Evolutionary conservation across 2,797 vertebrate species (phyloP).

Genomic region (Chelmon rostratus): DNA sequence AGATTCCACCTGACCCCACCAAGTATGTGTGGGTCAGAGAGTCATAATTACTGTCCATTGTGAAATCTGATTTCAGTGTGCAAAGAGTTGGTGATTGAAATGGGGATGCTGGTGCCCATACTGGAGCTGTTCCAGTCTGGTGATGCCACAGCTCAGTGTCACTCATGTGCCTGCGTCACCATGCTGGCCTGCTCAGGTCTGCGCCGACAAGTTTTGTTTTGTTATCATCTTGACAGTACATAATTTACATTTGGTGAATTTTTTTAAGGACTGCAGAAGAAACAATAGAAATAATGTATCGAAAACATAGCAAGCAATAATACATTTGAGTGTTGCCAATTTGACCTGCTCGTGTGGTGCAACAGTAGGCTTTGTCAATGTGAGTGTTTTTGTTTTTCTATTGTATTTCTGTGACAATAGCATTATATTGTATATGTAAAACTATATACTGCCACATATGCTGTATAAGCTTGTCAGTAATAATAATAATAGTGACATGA

Average conservation of each 20-base stretch:
- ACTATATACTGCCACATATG: not conserved
- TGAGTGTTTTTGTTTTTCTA: not conserved
- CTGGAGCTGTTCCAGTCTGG: constrained; percentile 88
- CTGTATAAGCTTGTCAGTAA: not conserved
- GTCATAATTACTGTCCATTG: not conserved
- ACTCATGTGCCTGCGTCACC: constrained; percentile 87
- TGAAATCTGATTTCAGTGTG: constrained; percentile 72
- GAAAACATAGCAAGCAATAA: not conserved
- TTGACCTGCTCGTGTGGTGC: not conserved
- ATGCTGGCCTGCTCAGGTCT: constrained; percentile 86
- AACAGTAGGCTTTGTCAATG: not conserved
- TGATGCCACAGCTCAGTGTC: constrained; percentile 85
- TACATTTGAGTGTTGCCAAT: not conserved
- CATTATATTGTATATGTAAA: not conserved
- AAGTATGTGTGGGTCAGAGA: not conserved
- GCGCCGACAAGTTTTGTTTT: constrained; percentile 24
- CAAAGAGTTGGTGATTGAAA: constrained; percentile 85
- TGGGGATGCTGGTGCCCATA: constrained; percentile 87
- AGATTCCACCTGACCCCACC: not conserved
- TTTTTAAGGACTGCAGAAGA: not conserved
- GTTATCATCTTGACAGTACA: not conserved
- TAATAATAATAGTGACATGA: no score
- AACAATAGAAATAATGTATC: not conserved
- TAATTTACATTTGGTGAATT: not conserved
- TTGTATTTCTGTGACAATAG: not conserved